phyloP scores from a whole-genome alignment of 2,113 vertebrate species.

The Nycticryphes semicollaris region DNA sequence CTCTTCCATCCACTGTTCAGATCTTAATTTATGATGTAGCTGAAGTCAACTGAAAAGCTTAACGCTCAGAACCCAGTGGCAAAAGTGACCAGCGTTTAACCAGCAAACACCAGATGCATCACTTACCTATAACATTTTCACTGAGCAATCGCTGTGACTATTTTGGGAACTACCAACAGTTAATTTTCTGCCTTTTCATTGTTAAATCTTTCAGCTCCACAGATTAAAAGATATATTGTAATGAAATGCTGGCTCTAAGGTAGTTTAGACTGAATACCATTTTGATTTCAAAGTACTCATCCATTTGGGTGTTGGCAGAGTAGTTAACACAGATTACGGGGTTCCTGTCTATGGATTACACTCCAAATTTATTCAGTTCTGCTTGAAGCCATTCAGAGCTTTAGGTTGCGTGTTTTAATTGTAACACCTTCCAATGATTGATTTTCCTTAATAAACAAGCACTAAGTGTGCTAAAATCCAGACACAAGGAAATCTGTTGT shows the following conservation, averaged over 20 bases:
- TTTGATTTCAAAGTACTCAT: background rate
- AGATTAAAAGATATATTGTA: background rate
- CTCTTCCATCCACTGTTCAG: background rate
- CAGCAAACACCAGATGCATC: background rate
- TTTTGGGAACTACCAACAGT: background rate
- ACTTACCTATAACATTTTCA: background rate
- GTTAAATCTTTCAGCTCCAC: background rate
- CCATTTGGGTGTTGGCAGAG: background rate
- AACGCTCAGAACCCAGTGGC: background rate
- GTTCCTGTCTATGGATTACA: background rate
- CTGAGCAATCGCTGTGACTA: background rate
- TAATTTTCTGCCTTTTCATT: background rate
- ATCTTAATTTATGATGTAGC: background rate
- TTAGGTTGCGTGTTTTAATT: background rate
- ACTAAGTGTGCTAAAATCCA: background rate
- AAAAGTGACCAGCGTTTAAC: background rate
- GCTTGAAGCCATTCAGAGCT: background rate
- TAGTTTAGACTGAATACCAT: background rate
- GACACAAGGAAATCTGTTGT: background rate
- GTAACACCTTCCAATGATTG: background rate
- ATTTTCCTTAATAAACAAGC: background rate
- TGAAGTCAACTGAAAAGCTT: background rate
- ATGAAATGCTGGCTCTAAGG: background rate
- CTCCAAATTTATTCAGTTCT: background rate
- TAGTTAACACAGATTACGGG: background rate